Evolutionary conservation across 2,797 vertebrate species (phyloP).

Genomic region (Telmatherina bonti): DNA sequence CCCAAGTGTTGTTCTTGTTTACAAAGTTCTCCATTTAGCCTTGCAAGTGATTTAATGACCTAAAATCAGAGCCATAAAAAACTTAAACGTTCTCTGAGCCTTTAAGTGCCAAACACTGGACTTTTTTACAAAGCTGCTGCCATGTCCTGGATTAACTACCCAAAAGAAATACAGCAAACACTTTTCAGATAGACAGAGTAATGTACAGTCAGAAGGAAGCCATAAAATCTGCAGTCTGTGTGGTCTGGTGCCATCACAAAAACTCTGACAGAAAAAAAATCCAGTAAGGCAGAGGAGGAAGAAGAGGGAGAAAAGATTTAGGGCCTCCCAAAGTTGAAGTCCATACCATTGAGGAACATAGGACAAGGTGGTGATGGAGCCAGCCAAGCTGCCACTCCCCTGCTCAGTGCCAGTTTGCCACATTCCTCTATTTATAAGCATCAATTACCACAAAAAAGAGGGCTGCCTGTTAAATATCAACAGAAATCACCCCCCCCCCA

Average conservation of each 20-base stretch:
- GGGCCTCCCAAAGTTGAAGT: conserved; percentile 78
- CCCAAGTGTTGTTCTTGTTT: conserved; percentile 74
- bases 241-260: conserved; percentile 89
- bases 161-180: conserved; percentile 77
- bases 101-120: conserved; percentile 73
- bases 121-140: conserved; percentile 66
- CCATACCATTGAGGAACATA: conserved; percentile 77
- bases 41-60: conserved; percentile 75
- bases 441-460: conserved; percentile 84
- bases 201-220: conserved; percentile 71
- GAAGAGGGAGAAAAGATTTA: conserved; percentile 37
- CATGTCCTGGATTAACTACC: conserved; percentile 69
- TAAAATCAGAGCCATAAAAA: conserved; percentile 62
- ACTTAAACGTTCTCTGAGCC: conserved; percentile 60
- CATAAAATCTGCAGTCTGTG: conserved; percentile 85
- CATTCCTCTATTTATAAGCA: conserved; percentile 88
- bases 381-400: conserved; percentile 74
- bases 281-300: conserved; percentile 47
- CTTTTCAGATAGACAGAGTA: conserved; percentile 78
- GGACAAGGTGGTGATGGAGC: conserved; percentile 72
- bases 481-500: conserved; percentile 78
- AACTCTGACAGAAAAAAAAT: conserved; percentile 53
- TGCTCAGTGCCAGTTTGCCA: conserved; percentile 83
- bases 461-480: conserved; percentile 81
- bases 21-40: conserved; percentile 72